Evolutionary conservation across 2,888 invertebrate species (phyloP), one percentile per base, ranked within the genome.

Genomic region (Itoplectis maculator): DNA sequence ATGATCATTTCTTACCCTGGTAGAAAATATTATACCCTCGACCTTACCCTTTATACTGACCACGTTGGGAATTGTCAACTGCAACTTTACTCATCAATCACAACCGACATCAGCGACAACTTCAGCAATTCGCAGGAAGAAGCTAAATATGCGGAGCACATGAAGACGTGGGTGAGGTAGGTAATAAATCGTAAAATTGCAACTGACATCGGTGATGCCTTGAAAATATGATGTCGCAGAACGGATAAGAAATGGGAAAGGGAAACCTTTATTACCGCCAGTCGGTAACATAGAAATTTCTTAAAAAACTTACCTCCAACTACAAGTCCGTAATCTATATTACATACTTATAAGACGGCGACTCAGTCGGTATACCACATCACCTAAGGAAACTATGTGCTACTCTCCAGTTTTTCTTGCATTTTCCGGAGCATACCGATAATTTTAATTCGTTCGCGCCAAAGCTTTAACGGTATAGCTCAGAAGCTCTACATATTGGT

Each of bases 1-100:
- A 45, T 79, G 18, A 47, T 72, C 59, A 63, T 75, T 68, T 59
- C 13, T 18, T 20, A 51, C 2, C 51, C 11, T 11, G 2, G 11
- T 9, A 54, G 23, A 54, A 23, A 54, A 23, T 54, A 54, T 2
- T 4, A 13, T n/a, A 47, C 11, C 20, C 9, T 51, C 3, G 29
- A 20, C 8, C 20, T 20, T 11, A 5, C 2, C 2, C 5, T 51
- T 20, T 20, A 8, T 11, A 51, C 8, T 20, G 18, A 20, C 20
- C 9, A 20, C 8, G 20, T 0, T 49, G 4, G 15, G 7, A 51
- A 8, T 1, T 9, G 9, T 18, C 20, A 9, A 51, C 9, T 18
- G 9, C 20, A 20, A 8, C 51, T 6, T 51, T 8, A 20, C 11
- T 5, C 8, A 49, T 11, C 45, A n/a, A 2, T 45, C n/a, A 45